Evolutionary conservation across 2,113 vertebrate genomes (phyloP), one percentile per base, ranked within the genome.

Genomic region (Podarcis raffonei): DNA sequence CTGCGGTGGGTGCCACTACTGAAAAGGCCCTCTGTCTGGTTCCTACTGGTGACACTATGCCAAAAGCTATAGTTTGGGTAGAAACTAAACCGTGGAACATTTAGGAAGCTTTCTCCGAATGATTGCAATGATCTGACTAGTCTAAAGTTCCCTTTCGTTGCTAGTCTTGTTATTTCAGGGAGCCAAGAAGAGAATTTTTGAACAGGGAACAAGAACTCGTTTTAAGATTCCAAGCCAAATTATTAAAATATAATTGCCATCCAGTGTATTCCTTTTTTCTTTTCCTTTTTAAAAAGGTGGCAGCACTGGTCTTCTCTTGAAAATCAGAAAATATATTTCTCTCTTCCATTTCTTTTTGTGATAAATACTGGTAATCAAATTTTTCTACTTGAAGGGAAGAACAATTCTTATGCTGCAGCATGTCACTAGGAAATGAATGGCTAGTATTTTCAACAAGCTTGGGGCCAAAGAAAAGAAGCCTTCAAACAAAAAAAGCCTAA

Each of bases 381-480:
- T 78, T 91, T 83, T 86, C n/a, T 2, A 84, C 39, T 48, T 42
- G 16, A n/a, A 84, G 2, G 0, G 5, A 4, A 87, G 90, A 87
- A 1, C 5, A 88, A 91, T 18, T 72, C 0, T 82, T 90, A 37
- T 39, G 83, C 69, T 84, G 35, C 13, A 1, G 48, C 13, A 2
- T 85, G 78, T 81, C 35, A 82, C 30, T 65, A 1, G 89, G 83
- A 78, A 88, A 91, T n/a, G 86, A 90, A 69, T 69, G 82, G 27
- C 5, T 89, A 68, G 1, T 62, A 71, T 90, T 90, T 90, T 88
- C 1, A 68, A 83, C 86, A 77, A 76, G 89, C 89, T 82, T 68
- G 71, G 48, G 89, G 84, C 89, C 62, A 89, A 92, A 87, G 89
- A 79, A 74, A 62, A 25, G 72, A 89, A 88, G 2, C 18, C 68